Evolutionary conservation across 1,140 invertebrate species (phyloP).

Genomic region (Chrysomallon squamiferum): DNA sequence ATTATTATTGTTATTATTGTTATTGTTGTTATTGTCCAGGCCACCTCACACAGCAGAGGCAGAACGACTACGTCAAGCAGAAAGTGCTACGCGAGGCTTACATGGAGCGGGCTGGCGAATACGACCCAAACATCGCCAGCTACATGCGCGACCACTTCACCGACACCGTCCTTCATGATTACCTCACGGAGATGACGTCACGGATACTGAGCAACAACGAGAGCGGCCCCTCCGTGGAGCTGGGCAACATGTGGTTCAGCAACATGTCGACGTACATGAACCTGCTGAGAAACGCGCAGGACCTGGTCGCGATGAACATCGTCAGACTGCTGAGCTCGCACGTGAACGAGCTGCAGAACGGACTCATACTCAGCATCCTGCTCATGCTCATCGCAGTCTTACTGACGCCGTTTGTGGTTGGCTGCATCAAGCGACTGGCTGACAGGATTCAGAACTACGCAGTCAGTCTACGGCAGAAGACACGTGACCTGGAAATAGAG

Average conservation of each 20-base stretch:
- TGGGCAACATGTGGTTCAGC: constrained; percentile 30
- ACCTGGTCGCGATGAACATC: constrained; percentile 18
- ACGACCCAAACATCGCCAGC: too few species aligned
- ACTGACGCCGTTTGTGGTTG: constrained; percentile 23
- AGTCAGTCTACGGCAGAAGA: constrained; percentile 20
- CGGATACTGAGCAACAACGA: constrained; percentile 14
- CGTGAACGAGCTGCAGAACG: constrained; percentile 2
- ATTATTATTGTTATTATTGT: too few species aligned
- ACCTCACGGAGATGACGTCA: constrained; percentile 11
- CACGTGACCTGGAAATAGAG: constrained; percentile 25
- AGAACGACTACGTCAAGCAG: too few species aligned
- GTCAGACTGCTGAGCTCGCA: constrained; percentile 16
- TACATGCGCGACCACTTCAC: too few species aligned
- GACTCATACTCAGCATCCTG: constrained; percentile 13
- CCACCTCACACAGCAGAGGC: too few species aligned
- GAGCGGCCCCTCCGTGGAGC: constrained; percentile 9
- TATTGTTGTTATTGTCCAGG: too few species aligned
- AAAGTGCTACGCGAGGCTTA: too few species aligned
- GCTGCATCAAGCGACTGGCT: constrained; percentile 22
- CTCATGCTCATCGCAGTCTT: constrained; percentile 23
- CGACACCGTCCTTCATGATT: too few species aligned
- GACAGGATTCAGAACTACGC: constrained; percentile 22
- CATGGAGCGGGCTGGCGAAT: too few species aligned
- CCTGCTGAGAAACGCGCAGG: constrained; percentile 27
- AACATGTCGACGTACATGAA: constrained; percentile 45